A percentile compares a stretch with the other conserved stretches of the same genome.
phyloP scores from a whole-genome alignment of 2,113 vertebrate species.

The Dromas ardeola region DNA sequence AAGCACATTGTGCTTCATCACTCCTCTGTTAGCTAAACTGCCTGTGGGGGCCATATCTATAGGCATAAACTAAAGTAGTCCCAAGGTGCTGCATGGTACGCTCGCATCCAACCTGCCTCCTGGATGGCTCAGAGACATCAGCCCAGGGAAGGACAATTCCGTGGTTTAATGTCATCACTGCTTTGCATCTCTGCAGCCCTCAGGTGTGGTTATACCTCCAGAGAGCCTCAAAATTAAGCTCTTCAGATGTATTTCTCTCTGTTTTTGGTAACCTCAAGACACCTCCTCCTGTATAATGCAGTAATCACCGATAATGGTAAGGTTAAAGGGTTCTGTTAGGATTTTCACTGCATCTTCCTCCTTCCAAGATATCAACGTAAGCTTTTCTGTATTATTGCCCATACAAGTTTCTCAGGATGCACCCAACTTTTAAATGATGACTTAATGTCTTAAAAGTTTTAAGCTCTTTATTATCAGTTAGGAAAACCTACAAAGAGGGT shows the following conservation, averaged over 20 bases:
- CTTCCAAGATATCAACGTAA: background rate
- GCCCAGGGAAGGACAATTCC: background rate
- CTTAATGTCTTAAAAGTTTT: background rate
- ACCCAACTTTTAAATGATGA: background rate
- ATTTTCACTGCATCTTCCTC: background rate
- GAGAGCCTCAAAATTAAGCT: background rate
- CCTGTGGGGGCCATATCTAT: background rate
- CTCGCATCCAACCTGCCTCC: background rate
- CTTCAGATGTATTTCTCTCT: background rate
- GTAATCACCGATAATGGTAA: accelerated
- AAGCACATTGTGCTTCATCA: background rate
- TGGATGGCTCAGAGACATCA: background rate
- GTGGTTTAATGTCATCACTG: background rate
- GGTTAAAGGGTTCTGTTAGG: background rate
- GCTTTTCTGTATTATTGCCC: background rate
- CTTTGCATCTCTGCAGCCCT: background rate
- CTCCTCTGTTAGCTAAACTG: background rate
- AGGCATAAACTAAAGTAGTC: background rate
- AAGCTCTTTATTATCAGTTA: background rate
- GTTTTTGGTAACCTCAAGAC: background rate
- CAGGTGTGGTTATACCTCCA: background rate
- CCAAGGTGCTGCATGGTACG: background rate
- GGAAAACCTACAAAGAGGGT: background rate
- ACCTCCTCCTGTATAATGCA: background rate
- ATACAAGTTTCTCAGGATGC: background rate